Base-by-base conservation (phyloP, 2,888 invertebrate genomes). In the Drosophila stalkeri region DNA sequence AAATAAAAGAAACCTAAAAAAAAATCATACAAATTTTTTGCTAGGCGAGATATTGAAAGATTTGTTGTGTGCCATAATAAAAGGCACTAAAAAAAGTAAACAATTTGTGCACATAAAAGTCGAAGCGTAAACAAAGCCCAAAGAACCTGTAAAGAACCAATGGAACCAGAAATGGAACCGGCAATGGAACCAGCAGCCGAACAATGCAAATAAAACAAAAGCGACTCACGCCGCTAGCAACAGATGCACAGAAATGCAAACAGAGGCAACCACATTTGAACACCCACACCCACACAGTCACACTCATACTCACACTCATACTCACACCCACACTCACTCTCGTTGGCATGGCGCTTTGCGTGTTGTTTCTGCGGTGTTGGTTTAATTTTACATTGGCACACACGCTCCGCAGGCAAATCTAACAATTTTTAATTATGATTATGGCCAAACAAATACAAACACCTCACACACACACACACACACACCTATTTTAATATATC, bases 121-220 rank as follows among this genome's bases (percentile, higher is more conserved):
- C 77, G 65, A 65, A 60, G 70, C 59, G 88, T 66, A 75, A 88
- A 88, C 82, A 85, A 77, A 75, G 70, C 47, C 41, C 37, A 49
- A 61, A 55, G 72, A 52, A 54, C 23, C 41, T 20, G 20, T n/a
- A 12, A 37, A 23, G 27, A 51, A 39, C 55, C 55, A 35, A 56
- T 52, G 69, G 31, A 67, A 63, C 65, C 64, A 68, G 51, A 39
- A 37, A 1, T 70, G 54, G 73, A 80, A 85, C 75, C 52, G 64
- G 55, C 44, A 43, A 2, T 37, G 41, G 81, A 59, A 70, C 59
- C 62, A 65, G 68, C 59, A 62, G 51, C 70, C 51, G 77, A 82
- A 85, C 82, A 90, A 89, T 85, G 82, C 73, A 85, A 89, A 90
- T 88, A 85, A 80, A 85, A 88, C 86, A 90, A 82, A 89, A 85